These are phyloP conservation scores for Gila robusta DNA, from an alignment of 2,797 vertebrate genomes.

Conservation along the genomic window DNA sequence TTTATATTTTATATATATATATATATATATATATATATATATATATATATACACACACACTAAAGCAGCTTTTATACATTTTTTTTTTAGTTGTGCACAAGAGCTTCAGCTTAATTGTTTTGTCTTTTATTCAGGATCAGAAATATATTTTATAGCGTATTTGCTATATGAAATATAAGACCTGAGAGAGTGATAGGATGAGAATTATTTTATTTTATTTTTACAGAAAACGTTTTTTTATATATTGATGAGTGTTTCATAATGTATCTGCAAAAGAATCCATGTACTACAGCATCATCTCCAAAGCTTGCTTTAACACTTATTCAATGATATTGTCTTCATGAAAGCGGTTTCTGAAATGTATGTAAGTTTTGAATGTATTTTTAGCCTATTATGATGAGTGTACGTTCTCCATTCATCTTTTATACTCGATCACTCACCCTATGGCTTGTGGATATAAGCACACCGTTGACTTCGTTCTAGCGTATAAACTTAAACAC, in stretches of 20 bases:
- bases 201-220: slow-evolving; percentile 9
- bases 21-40: background rate
- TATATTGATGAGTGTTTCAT: background rate
- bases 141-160: slow-evolving; percentile 28
- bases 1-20: slow-evolving; percentile 54
- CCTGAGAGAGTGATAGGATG: background rate
- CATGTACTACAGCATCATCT: slow-evolving; percentile 19
- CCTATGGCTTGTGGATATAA: background rate
- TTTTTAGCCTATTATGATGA: background rate
- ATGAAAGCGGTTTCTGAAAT: background rate
- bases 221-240: background rate
- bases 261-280: slow-evolving; percentile 28
- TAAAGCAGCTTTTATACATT: slow-evolving; percentile 58
- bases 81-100: slow-evolving; percentile 54
- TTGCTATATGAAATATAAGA: slow-evolving; percentile 24
- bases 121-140: slow-evolving; percentile 49
- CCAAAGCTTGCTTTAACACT: slow-evolving; percentile 8
- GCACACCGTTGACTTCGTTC: background rate
- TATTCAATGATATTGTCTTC: background rate
- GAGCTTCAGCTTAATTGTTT: slow-evolving; percentile 53
- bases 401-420: background rate
- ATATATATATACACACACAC: slow-evolving; percentile 68
- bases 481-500: slow-evolving; percentile 55
- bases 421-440: background rate
- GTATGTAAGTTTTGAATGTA: too few relatives aligned